Percentiles rank a stretch among this genome's conserved stretches.
Evolutionary conservation across 2,888 invertebrate species (phyloP).

Genomic region (Xestia c-nigrum): DNA sequence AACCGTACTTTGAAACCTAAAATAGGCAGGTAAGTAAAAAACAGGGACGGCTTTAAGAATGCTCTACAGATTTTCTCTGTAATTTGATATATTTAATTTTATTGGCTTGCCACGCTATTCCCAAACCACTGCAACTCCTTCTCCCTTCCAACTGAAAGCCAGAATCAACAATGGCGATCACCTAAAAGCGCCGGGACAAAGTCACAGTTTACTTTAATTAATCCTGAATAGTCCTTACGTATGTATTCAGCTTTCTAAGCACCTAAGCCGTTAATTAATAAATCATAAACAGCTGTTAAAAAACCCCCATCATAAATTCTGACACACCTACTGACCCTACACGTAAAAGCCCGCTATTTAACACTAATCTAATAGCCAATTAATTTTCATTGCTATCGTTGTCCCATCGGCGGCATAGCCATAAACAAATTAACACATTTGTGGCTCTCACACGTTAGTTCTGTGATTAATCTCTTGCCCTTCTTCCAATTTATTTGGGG

Average conservation of each 20-base stretch:
- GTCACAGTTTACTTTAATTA: neutral
- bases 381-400: slow-evolving; percentile 27
- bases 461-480: neutral
- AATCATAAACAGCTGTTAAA: neutral
- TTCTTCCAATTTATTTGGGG: neutral
- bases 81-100: neutral
- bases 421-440: slow-evolving; percentile 42
- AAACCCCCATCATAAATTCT: slow-evolving; percentile 33
- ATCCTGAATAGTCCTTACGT: neutral
- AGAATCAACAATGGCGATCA: too few relatives aligned
- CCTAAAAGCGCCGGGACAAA: too few relatives aligned
- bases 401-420: slow-evolving; percentile 12
- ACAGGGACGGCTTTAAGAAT: neutral
- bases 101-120: too few relatives aligned
- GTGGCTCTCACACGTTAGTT: slow-evolving; percentile 4
- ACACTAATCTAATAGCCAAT: slow-evolving; percentile 13
- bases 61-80: neutral
- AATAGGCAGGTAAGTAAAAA: neutral
- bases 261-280: slow-evolving; percentile 5
- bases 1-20: neutral
- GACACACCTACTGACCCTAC: slow-evolving; percentile 27
- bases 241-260: slow-evolving; percentile 1
- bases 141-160: too few relatives aligned
- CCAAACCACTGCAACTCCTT: too few relatives aligned
- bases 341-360: slow-evolving; percentile 17